Conservation (phyloP, 2,113 vertebrate species). For the Hystrix brachyura region DNA sequence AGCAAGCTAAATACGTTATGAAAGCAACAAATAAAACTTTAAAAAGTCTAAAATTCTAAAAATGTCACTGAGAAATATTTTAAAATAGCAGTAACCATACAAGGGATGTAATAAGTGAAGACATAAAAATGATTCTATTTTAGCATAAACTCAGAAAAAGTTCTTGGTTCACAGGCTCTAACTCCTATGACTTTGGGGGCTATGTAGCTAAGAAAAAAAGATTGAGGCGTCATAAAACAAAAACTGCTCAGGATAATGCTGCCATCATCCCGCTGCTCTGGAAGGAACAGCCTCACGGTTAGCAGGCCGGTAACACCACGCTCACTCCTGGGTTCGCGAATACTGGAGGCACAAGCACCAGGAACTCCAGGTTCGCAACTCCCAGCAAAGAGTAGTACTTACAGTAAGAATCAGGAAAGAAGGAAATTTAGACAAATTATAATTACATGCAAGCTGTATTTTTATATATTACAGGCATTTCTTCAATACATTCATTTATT, state of each 20-base stretch:
- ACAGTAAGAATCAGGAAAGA: neutral
- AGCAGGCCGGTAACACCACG: neutral
- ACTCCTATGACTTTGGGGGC: neutral
- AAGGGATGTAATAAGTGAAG: neutral
- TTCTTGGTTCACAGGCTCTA: neutral
- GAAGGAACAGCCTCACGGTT: neutral
- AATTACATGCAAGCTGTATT: neutral
- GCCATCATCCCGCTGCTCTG: neutral
- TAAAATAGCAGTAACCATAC: neutral
- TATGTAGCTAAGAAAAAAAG: neutral
- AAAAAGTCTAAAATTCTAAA: neutral
- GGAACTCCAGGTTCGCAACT: neutral
- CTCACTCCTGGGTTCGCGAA: neutral
- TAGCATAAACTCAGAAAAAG: neutral
- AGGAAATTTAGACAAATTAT: neutral
- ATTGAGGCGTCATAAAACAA: neutral
- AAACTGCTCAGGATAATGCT: neutral
- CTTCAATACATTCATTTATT: slow-evolving; percentile 35
- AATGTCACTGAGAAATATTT: slow-evolving; percentile 9
- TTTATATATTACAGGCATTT: slow-evolving; percentile 35
- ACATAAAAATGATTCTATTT: neutral
- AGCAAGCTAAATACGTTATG: neutral
- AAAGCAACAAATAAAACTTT: neutral
- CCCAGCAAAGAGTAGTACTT: neutral
- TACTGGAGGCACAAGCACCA: neutral